These are phyloP conservation scores for Dryobotodes eremita DNA, from an alignment of 2,888 invertebrate genomes.

Conservation along the genomic window DNA sequence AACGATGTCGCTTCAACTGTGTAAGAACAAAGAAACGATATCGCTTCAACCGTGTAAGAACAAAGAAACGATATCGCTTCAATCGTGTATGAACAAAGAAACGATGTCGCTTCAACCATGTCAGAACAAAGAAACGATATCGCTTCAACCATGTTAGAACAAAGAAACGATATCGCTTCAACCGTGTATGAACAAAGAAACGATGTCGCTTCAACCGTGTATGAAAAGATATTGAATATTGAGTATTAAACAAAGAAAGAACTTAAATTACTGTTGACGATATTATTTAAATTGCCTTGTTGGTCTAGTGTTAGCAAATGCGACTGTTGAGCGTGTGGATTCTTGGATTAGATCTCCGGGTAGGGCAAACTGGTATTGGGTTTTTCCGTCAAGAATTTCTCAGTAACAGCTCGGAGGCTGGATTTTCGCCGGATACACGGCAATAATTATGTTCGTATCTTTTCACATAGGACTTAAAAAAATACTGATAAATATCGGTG, in stretches of 20 bases:
- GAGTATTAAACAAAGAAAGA: no score
- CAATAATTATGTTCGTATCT: not conserved
- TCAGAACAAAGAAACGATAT: not conserved
- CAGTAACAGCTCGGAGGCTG: not conserved
- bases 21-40: no score
- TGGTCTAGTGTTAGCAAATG: not conserved
- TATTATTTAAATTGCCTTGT: not conserved
- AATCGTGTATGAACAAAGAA: no score
- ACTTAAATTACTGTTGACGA: no score
- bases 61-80: not conserved
- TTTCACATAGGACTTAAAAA: not conserved
- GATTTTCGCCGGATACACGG: not conserved
- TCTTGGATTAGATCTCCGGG: not conserved
- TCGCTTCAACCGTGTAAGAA: no score
- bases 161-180: no score
- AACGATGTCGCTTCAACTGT: no score
- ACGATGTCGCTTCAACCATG: no score
- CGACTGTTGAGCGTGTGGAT: not conserved
- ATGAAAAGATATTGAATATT: no score
- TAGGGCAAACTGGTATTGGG: not conserved
- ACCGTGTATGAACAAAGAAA: not conserved
- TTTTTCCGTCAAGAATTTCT: not conserved
- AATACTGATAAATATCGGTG: not conserved
- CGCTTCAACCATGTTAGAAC: no score
- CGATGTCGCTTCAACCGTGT: no score